A percentile compares a stretch with the other conserved stretches of the same genome.
Conservation (phyloP, 2,113 vertebrate genomes). For the Callocephalon fimbriatum region DNA sequence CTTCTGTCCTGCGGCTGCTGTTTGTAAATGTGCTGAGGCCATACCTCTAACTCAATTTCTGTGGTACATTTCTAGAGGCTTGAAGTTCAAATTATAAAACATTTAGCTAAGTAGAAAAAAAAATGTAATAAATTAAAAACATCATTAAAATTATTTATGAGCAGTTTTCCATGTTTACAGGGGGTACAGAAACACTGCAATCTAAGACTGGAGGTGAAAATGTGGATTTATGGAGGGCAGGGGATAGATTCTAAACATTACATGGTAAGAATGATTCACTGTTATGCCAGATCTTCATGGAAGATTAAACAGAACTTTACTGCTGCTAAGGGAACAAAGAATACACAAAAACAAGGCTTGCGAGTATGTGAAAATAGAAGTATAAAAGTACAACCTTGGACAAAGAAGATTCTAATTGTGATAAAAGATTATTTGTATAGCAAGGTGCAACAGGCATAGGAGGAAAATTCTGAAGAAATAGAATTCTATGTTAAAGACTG, state of each 20-base stretch:
- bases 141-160: slow-evolving; percentile 7
- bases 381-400: background rate
- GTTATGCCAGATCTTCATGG: slow-evolving; percentile 2
- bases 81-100: background rate
- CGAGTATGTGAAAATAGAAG: background rate
- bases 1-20: background rate
- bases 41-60: background rate
- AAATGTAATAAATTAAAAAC: background rate
- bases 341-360: background rate
- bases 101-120: background rate
- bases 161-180: background rate
- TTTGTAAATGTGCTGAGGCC: background rate
- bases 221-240: background rate
- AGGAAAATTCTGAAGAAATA: background rate
- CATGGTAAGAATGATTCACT: background rate
- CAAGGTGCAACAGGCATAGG: background rate
- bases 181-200: background rate
- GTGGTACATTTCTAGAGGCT: background rate
- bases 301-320: slow-evolving; percentile 48
- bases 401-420: background rate
- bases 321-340: slow-evolving; percentile 42
- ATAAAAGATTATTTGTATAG: background rate
- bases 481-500: background rate
- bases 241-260: background rate
- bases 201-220: background rate